These are phyloP conservation scores for Harpagoxenus sublaevis DNA, from an alignment of 2,888 invertebrate genomes.

Conservation along the genomic window DNA sequence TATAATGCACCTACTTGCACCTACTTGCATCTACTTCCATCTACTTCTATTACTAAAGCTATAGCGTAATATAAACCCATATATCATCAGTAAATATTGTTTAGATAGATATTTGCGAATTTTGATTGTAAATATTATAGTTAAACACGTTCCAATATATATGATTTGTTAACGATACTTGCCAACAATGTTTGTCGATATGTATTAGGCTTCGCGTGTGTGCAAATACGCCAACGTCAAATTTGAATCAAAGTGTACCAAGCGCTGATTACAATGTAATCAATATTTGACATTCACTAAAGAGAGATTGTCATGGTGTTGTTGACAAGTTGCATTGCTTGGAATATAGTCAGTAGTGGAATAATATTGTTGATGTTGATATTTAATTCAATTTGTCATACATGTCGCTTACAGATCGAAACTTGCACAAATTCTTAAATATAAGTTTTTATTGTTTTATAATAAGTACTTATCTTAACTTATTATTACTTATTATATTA, in stretches of 20 bases:
- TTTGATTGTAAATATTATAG: slow-evolving; percentile 18
- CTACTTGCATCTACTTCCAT: not conserved
- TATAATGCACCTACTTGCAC: not conserved
- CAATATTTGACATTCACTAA: slow-evolving; percentile 36
- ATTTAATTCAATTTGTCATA: slow-evolving; percentile 1
- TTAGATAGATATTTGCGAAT: slow-evolving; percentile 17
- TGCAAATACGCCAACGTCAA: slow-evolving; percentile 22
- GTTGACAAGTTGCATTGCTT: not conserved
- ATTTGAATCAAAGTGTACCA: slow-evolving; percentile 41
- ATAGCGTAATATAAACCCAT: not conserved
- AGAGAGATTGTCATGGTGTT: not conserved
- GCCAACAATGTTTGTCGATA: not conserved
- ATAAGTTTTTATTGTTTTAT: not conserved
- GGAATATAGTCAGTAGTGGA: not conserved
- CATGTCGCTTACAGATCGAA: not conserved
- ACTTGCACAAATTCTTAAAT: not conserved
- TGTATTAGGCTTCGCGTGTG: slow-evolving; percentile 28
- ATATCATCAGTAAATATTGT: slow-evolving; percentile 4
- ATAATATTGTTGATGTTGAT: not conserved
- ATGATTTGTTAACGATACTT: slow-evolving; percentile 31
- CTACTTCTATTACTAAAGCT: not conserved
- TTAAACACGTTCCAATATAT: not conserved
- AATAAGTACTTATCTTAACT: not conserved
- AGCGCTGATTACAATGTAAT: slow-evolving; percentile 39
- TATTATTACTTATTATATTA: not conserved